These are phyloP conservation scores for Oostethus manadensis DNA, from an alignment of 2,113 vertebrate species.

Conservation along the genomic window DNA sequence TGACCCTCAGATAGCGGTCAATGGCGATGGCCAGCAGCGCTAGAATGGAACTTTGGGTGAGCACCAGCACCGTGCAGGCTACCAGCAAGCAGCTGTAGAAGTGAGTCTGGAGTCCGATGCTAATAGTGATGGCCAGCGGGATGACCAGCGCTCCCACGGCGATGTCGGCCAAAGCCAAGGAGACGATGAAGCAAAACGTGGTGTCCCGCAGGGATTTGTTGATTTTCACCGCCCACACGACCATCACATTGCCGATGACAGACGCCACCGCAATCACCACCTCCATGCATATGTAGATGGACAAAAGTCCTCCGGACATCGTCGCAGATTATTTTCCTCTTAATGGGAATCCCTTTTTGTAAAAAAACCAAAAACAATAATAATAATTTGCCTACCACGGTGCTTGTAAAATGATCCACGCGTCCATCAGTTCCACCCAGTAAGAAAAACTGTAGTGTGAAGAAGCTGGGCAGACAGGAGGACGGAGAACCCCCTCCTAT, in stretches of 20 bases:
- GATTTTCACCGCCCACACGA: constrained; percentile 96
- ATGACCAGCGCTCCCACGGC: constrained; percentile 94
- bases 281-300: constrained; percentile 89
- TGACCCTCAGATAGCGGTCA: constrained; percentile 94
- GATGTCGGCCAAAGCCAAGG: constrained; percentile 90
- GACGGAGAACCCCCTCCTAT: background rate
- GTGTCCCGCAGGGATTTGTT: constrained; percentile 89
- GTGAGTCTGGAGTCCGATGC: constrained; percentile 85
- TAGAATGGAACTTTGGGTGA: constrained; percentile 97
- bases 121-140: constrained; percentile 91
- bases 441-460: background rate
- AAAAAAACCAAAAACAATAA: too few species aligned
- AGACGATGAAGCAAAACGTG: constrained; percentile 96
- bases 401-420: constrained; percentile 19
- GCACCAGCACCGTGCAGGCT: constrained; percentile 91
- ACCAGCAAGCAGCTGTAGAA: constrained; percentile 95
- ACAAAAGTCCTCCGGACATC: constrained; percentile 75
- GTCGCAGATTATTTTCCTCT: constrained; percentile 21
- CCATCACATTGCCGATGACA: constrained; percentile 92
- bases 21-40: constrained; percentile 93
- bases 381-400: background rate
- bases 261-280: constrained; percentile 89
- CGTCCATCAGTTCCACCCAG: constrained; percentile 7
- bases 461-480: background rate
- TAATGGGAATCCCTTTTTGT: too few species aligned